Evolutionary conservation across 37 sponge, comb jelly and placozoan species (phyloP).

Genomic region (Chondrosia reniformis): DNA sequence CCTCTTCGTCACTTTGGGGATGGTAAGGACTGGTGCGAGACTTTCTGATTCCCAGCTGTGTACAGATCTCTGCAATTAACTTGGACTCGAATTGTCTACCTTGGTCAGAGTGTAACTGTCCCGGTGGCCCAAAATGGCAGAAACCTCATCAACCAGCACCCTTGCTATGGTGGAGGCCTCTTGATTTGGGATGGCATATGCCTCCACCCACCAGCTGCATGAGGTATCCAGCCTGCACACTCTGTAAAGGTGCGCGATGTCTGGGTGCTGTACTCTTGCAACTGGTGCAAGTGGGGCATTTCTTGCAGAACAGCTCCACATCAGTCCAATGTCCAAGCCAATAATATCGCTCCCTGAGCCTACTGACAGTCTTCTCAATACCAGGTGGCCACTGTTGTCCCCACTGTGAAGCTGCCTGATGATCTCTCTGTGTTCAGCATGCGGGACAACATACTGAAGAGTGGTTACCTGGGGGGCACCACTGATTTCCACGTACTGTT

Average conservation of each 20-base stretch:
- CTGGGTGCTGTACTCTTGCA: constrained; percentile 18
- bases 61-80: neutral
- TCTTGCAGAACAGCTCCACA: constrained; percentile 6
- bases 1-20: neutral
- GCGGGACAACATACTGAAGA: too few relatives aligned
- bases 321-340: constrained; percentile 23
- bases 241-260: neutral
- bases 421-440: too few relatives aligned
- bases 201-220: constrained; percentile 21
- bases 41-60: neutral
- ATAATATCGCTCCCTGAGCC: constrained; percentile 19
- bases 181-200: constrained; percentile 28
- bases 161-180: constrained; percentile 31
- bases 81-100: neutral
- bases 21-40: neutral
- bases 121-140: constrained; percentile 7
- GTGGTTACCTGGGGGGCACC: too few relatives aligned
- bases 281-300: constrained; percentile 18
- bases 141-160: constrained; percentile 23
- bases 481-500: neutral
- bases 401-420: neutral
- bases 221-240: neutral
- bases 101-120: neutral
- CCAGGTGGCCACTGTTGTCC: constrained; percentile 8
- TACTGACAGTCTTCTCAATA: constrained; percentile 4